Conservation (phyloP, 2,888 invertebrate genomes). For the Perdita meconis region DNA sequence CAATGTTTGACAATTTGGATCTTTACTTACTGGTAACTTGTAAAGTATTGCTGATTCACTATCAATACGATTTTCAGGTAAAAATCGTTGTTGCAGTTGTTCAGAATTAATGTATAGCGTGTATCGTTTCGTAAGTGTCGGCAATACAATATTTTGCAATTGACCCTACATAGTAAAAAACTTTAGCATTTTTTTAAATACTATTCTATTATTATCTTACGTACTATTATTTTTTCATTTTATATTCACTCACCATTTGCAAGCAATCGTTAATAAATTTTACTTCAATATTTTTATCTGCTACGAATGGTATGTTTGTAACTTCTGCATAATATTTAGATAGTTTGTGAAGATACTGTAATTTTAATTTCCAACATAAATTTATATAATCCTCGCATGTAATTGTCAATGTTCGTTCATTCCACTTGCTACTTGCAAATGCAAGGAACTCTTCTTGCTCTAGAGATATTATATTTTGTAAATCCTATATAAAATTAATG, state of each 20-base stretch:
- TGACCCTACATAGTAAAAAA: conserved; percentile 60
- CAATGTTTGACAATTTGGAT: conserved; percentile 72
- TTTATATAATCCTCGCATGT: conserved; percentile 66
- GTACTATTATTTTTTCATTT: background rate
- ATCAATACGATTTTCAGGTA: background rate
- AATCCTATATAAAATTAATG: conserved; percentile 37
- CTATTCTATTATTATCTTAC: no score
- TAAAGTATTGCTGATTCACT: conserved; percentile 25
- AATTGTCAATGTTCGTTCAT: conserved; percentile 46
- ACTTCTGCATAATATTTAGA: conserved; percentile 73
- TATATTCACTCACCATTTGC: conserved; percentile 61
- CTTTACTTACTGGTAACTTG: conserved; percentile 73
- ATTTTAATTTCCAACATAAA: conserved; percentile 69
- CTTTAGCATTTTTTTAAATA: background rate
- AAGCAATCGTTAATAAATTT: conserved; percentile 62
- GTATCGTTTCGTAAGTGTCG: conserved; percentile 44
- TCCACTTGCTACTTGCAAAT: conserved; percentile 71
- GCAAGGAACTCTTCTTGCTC: conserved; percentile 75
- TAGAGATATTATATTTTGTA: conserved; percentile 61
- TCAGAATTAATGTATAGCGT: conserved; percentile 12
- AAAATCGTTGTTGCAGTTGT: conserved; percentile 43
- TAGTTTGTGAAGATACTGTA: conserved; percentile 57
- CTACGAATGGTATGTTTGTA: conserved; percentile 69
- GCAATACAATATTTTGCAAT: conserved; percentile 62
- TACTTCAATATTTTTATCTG: conserved; percentile 65